Percentiles rank a stretch among this genome's conserved stretches.
Evolutionary conservation across 2,113 vertebrate species (phyloP).

Genomic region (Apus apus): DNA sequence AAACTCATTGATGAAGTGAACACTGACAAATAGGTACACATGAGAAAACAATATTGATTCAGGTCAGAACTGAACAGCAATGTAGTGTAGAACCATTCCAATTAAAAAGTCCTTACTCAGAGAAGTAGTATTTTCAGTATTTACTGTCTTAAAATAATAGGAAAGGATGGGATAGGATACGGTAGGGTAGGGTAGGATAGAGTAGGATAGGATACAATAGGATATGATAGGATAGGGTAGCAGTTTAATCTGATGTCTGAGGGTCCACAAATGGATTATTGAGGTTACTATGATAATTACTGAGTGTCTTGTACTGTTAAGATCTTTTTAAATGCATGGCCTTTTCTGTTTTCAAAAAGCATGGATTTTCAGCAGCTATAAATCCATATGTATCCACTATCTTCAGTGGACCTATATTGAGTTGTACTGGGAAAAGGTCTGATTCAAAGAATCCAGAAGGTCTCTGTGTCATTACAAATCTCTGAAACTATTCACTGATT

Average conservation of each 20-base stretch:
- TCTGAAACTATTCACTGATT: neutral
- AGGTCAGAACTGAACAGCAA: neutral
- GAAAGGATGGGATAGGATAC: too few relatives aligned
- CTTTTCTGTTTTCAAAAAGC: neutral
- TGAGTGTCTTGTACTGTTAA: neutral
- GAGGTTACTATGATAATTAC: neutral
- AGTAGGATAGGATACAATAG: too few relatives aligned
- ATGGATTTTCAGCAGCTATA: neutral
- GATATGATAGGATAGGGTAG: too few relatives aligned
- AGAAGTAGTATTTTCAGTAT: neutral
- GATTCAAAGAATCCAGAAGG: neutral
- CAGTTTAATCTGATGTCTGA: rapidly evolving
- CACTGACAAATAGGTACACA: neutral
- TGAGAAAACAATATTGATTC: neutral
- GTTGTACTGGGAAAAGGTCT: neutral
- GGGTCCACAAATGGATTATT: neutral
- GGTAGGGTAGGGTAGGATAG: too few relatives aligned
- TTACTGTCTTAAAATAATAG: neutral
- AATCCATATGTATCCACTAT: neutral
- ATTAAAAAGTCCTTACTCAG: neutral
- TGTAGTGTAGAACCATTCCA: neutral
- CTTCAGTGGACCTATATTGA: neutral
- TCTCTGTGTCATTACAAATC: neutral
- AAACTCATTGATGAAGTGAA: neutral
- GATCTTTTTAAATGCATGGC: neutral